Base-by-base conservation (phyloP, 2,797 vertebrate genomes). In the Characodon lateralis region DNA sequence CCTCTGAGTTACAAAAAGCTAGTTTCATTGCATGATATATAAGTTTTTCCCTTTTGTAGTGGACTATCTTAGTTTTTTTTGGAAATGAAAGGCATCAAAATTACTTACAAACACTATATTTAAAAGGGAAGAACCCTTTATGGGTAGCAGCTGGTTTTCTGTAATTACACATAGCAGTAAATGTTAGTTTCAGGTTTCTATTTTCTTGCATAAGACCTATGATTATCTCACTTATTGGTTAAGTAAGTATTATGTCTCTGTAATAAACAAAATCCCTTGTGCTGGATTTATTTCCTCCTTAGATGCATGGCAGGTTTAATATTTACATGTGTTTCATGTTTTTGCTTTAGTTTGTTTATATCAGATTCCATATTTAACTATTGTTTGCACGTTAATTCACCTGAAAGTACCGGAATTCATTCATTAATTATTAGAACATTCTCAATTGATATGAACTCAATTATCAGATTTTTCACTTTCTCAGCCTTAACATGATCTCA, bases 171-270 rank as follows among this genome's bases (percentile, higher is more conserved):
- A 74, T 76, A 74, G 74, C 66, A 68, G 69, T 26, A 28, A 77
- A 80, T 82, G 78, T 73, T 84, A 86, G 86, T 81, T 83, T 61
- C 56, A 79, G 79, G 82, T 88, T 88, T 87, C 84, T 85, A 78
- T 89, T 90, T 87, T 86, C 77, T 83, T 73, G 66, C 31, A 72
- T 59, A 18, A 65, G 16, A 72, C 73, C 83, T 73, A 80, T 78
- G 83, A 89, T 91, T 89, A 50, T 74, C 88, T 88, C 81, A 89
- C 83, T 90, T 88, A 66, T 43, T 84, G 78, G 58, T 83, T 88
- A 85, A 77, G 81, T 74, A 88, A 86, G 83, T 88, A 82, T 78
- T n/a, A 20, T 9, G 61, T 46, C 43, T 71, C n/a, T 86, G 68
- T 65, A 71, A 68, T 71, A 79, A 65, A 50, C 53, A 41, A 48